phyloP scores from a whole-genome alignment of 2,888 invertebrate genomes.

The Diaperis boleti region DNA sequence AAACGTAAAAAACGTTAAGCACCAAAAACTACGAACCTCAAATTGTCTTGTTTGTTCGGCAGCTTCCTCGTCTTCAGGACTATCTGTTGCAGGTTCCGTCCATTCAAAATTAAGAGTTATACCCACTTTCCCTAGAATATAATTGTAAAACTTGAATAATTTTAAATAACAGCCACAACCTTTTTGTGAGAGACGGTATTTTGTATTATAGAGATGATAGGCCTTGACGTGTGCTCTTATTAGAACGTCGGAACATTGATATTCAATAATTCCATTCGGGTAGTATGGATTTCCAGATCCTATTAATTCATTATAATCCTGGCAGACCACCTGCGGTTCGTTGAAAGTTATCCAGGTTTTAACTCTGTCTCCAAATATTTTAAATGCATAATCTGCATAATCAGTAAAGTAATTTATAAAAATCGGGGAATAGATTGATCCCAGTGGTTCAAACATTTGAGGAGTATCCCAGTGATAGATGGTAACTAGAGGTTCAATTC shows the following conservation, averaged over 20 bases:
- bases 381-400: constrained; percentile 69
- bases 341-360: constrained; percentile 78
- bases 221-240: constrained; percentile 78
- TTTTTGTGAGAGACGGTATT: constrained; percentile 70
- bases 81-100: constrained; percentile 72
- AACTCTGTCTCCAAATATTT: constrained; percentile 69
- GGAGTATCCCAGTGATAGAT: constrained; percentile 56
- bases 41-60: constrained; percentile 64
- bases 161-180: no score
- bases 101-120: constrained; percentile 69
- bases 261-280: constrained; percentile 72
- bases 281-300: constrained; percentile 67
- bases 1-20: no score
- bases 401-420: constrained; percentile 75
- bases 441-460: constrained; percentile 64
- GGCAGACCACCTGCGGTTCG: constrained; percentile 66
- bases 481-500: constrained; percentile 62
- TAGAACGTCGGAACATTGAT: constrained; percentile 74
- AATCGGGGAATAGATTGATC: constrained; percentile 74
- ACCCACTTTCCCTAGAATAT: constrained; percentile 61
- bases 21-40: constrained; percentile 8
- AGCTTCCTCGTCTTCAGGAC: constrained; percentile 71
- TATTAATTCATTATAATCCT: constrained; percentile 67
- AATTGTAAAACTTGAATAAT: not conserved
- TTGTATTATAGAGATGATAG: constrained; percentile 73